phyloP scores from a whole-genome alignment of 2,888 invertebrate species.

The Acronicta aceris region DNA sequence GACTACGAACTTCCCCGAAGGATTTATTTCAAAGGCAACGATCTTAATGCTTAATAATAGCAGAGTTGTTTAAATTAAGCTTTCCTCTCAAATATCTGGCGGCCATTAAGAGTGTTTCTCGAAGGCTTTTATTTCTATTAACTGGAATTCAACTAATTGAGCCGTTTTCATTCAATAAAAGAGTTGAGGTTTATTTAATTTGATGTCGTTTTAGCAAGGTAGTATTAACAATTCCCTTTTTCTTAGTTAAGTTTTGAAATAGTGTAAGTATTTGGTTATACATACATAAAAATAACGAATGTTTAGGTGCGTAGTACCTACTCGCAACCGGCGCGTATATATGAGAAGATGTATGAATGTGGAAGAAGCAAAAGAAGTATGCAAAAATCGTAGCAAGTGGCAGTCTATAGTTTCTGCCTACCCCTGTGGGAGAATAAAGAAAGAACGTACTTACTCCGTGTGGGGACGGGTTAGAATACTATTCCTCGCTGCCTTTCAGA shows the following conservation, averaged over 20 bases:
- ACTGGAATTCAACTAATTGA: slow-evolving; percentile 24
- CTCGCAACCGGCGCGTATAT: too few species aligned
- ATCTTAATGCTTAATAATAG: slow-evolving; percentile 18
- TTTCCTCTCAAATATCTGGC: slow-evolving; percentile 25
- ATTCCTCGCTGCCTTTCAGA: too few species aligned
- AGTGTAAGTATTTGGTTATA: background rate
- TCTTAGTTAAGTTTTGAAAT: background rate
- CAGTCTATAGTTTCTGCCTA: too few species aligned
- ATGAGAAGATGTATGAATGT: too few species aligned
- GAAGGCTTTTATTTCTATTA: slow-evolving; percentile 34
- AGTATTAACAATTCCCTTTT: background rate
- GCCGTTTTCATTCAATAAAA: slow-evolving; percentile 11
- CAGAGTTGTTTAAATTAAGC: slow-evolving; percentile 26
- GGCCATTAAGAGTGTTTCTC: slow-evolving; percentile 42
- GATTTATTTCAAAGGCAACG: slow-evolving; percentile 40
- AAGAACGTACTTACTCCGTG: too few species aligned
- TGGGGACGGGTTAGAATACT: too few species aligned
- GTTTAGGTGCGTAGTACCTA: too few species aligned
- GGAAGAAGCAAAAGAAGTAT: too few species aligned
- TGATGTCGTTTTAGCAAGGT: background rate
- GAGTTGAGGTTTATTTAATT: slow-evolving; percentile 19
- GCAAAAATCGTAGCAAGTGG: too few species aligned
- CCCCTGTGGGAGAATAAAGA: too few species aligned
- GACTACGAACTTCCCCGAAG: slow-evolving; percentile 12
- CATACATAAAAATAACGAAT: too few species aligned